phyloP scores from a whole-genome alignment of 2,797 vertebrate genomes.

The Lemur catta region DNA sequence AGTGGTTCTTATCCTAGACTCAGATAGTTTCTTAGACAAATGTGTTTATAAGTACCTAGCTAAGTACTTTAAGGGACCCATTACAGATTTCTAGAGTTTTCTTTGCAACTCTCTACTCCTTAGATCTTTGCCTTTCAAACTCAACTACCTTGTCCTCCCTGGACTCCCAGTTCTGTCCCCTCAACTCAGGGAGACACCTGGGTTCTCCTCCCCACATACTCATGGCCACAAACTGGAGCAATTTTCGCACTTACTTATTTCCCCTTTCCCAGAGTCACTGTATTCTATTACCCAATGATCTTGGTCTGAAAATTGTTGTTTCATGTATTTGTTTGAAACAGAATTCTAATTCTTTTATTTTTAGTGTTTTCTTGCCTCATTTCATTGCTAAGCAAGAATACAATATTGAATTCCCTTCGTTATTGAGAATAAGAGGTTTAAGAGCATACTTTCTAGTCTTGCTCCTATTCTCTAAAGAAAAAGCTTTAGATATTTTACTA shows the following conservation, averaged over 20 bases:
- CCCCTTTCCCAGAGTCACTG: not conserved
- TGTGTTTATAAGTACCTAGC: not conserved
- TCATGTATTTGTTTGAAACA: not conserved
- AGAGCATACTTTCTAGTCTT: not conserved
- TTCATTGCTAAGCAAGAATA: conserved; percentile 8
- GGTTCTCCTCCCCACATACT: not conserved
- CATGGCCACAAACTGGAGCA: not conserved
- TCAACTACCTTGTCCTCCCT: not conserved
- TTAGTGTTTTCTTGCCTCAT: not conserved
- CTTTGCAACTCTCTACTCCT: not conserved
- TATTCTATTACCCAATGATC: not conserved
- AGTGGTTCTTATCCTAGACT: not conserved
- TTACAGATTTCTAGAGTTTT: not conserved
- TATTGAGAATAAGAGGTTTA: not conserved
- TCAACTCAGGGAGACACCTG: not conserved
- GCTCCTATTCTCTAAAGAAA: not conserved
- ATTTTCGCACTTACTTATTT: not conserved
- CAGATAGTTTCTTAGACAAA: not conserved
- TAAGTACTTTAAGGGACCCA: not conserved
- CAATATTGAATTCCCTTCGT: not conserved
- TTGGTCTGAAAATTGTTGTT: not conserved
- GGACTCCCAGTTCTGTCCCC: not conserved
- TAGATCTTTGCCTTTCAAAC: not conserved
- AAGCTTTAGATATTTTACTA: not conserved
- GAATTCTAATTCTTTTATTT: not conserved